Evolutionary conservation across 2,113 vertebrate genomes (phyloP), one percentile per base, ranked within the genome.

Genomic region (Vicugna pacos): DNA sequence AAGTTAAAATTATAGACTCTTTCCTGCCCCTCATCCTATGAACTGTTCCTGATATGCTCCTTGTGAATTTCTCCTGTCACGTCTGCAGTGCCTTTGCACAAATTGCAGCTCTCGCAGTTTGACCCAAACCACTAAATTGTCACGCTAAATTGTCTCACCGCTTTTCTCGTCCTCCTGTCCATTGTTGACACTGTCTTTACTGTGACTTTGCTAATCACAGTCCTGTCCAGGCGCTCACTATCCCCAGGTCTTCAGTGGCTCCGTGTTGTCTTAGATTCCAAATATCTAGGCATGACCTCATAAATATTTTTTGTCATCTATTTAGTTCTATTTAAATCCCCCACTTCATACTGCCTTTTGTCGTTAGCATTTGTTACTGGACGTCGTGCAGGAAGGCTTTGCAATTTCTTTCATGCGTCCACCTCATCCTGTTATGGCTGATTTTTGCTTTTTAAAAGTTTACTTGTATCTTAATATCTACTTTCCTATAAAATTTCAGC

Each of bases 71-170:
- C 10, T 54, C 48, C 32, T 12, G 1, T 15, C 4, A 42, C 6
- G 15, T 73, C 50, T 1, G 14, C 35, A 67, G 6, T 11, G 1
- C 50, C 30, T 73, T 52, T 28, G 22, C 16, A 54, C 42, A 38
- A 32, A 7, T 30, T 42, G 0, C 7, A 46, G 28, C 32, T 87
- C 20, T n/a, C 2, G 4, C 2, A 0, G 4, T 12, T 24, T 50
- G 60, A 19, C 3, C 42, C 7, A 7, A 30, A 12, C 12, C 88
- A 16, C 1, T 48, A 35, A 38, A 19, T 30, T 38, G 16, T 38
- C 60, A 64, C 0, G 0, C 4, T 1, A 24, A 26, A 24, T 42
- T 42, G 38, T 50, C 19, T 60, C 22, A 1, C 11, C 15, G 0
- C 30, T 12, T 35, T 13, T 77, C 48, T 73, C 20, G 4, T 20